Evolutionary conservation across 2,797 vertebrate genomes (phyloP), one percentile per base, ranked within the genome.

Genomic region (Gymnothorax reevesii): DNA sequence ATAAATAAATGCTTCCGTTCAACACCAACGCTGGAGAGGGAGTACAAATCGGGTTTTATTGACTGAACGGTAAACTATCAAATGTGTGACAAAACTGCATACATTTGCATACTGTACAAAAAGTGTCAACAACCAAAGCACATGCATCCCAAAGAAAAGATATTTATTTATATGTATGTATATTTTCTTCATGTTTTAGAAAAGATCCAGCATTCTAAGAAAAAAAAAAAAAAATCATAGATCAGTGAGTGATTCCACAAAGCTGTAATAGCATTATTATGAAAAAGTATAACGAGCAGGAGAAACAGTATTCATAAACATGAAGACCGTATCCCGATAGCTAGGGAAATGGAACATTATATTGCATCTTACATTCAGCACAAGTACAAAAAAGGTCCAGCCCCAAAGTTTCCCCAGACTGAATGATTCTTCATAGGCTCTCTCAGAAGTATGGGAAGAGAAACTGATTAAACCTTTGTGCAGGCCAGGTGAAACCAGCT

Each of bases 11-110:
- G 49, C 15, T 54, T 79, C 33, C 12, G 7, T 79, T 0, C 15
- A 15, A 52, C 25, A 6, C 52, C 8, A 20, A 80, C 20, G 49
- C 55, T 80, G 10, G 57, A 83, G 55, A 83, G 82, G 25, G 77
- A 85, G 82, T 90, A 91, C 90, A 96, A 96, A 95, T 96, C 92
- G 93, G 89, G 90, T 89, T 95, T 96, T 95, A 96, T 95, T 96
- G 57, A 83, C 59, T 83, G 82, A 83, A 60, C 22, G 59, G 54
- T 59, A 82, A 82, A 25, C 54, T 57, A 55, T 57, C 80, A 82
- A 57, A 54, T 80, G 85, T 90, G 92, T 95, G 93, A 93, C 92
- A 94, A 84, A 91, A 90, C 92, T 92, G 93, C 89, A 92, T 94
- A 95, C 92, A 93, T 87, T 91, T 93, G 91, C 94, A 94, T 94